A percentile compares a stretch with the other conserved stretches of the same genome.
phyloP scores from a whole-genome alignment of 2,113 vertebrate species.

The Cyprinus carpio region DNA sequence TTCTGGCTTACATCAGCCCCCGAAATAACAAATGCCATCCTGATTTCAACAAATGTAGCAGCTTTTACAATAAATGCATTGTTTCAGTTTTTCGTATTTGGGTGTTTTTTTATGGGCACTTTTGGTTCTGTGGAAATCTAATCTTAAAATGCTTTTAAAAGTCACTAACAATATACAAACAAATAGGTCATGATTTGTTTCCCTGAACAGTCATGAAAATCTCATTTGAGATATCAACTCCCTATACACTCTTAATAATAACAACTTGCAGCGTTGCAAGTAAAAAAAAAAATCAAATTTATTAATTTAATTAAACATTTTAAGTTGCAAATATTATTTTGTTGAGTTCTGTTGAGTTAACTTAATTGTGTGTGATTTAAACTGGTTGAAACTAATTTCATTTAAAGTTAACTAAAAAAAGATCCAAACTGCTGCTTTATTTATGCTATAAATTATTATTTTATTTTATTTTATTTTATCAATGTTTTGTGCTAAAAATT shows the following conservation, averaged over 20 bases:
- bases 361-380: too few species aligned
- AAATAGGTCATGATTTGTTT: background rate
- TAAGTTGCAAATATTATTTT: too few species aligned
- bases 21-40: constrained; percentile 53
- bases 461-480: too few species aligned
- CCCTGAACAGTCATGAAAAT: background rate
- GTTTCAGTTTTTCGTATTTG: constrained; percentile 22
- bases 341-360: too few species aligned
- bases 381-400: too few species aligned
- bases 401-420: too few species aligned
- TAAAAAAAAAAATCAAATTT: too few species aligned
- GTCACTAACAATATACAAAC: background rate
- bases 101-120: background rate
- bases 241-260: background rate
- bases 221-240: background rate
- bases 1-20: constrained; percentile 42
- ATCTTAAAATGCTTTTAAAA: background rate
- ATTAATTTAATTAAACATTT: too few species aligned
- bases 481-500: too few species aligned
- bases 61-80: constrained; percentile 41
- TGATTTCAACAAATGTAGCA: constrained; percentile 42
- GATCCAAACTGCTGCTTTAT: too few species aligned
- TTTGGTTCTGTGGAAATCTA: background rate
- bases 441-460: too few species aligned
- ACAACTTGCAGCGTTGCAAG: too few species aligned